Evolutionary conservation across 1,140 invertebrate species (phyloP).

Genomic region (Stegodyphus dumicola): DNA sequence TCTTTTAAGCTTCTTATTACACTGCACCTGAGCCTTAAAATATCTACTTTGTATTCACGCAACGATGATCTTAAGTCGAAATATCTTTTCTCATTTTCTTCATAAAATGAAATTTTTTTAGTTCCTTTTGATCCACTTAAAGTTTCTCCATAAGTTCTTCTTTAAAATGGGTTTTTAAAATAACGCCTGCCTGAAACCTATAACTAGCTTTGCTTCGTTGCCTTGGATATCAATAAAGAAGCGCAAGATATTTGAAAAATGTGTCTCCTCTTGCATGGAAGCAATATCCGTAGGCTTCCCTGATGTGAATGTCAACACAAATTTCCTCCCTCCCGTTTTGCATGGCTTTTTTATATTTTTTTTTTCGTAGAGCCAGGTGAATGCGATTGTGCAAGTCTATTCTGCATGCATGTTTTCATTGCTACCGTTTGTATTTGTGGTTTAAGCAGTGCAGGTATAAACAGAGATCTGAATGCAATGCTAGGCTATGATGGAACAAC

Average conservation of each 20-base stretch:
- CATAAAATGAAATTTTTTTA: conserved; percentile 15
- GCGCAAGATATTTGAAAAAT: background rate
- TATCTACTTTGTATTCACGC: conserved; percentile 46
- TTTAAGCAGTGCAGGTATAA: too few species aligned
- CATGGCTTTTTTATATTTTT: too few species aligned
- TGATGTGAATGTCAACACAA: too few species aligned
- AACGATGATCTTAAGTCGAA: conserved; percentile 40
- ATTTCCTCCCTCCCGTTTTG: too few species aligned
- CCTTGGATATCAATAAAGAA: conserved; percentile 22
- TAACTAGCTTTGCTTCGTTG: conserved; percentile 13
- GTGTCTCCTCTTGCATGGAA: background rate
- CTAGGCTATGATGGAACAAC: too few species aligned
- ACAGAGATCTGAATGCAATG: too few species aligned
- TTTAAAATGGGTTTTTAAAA: background rate
- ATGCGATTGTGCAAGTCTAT: too few species aligned
- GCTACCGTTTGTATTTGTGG: too few species aligned
- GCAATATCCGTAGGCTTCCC: too few species aligned
- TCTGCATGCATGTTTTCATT: too few species aligned
- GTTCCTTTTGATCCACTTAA: background rate
- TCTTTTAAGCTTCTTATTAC: conserved; percentile 43
- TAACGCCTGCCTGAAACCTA: background rate
- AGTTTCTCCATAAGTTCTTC: background rate
- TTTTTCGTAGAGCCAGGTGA: too few species aligned
- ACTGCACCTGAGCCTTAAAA: conserved; percentile 50
- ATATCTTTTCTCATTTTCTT: conserved; percentile 52